Evolutionary conservation across 2,888 invertebrate species (phyloP).

Genomic region (Eudasyphora cyanicolor): DNA sequence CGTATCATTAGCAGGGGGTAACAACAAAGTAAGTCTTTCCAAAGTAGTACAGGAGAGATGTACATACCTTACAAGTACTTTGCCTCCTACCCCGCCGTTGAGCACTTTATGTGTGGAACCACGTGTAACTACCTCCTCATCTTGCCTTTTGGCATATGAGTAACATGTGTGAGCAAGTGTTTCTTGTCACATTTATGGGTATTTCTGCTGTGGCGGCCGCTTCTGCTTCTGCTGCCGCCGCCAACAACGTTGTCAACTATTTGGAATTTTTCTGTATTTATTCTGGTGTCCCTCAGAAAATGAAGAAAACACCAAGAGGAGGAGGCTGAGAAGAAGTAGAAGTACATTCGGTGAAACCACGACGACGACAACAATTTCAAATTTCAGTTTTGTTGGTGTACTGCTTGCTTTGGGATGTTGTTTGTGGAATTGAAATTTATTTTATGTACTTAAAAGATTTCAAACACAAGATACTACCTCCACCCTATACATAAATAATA

Average conservation of each 20-base stretch:
- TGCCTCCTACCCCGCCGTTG: no score
- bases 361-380: background rate
- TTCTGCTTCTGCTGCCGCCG: background rate
- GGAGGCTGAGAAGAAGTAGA: no score
- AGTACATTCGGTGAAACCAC: no score
- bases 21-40: background rate
- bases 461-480: background rate
- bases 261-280: background rate
- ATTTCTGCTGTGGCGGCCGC: background rate
- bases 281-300: background rate
- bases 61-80: background rate
- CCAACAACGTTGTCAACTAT: background rate
- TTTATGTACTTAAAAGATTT: conserved; percentile 9
- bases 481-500: background rate
- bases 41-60: background rate
- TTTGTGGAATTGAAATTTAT: background rate
- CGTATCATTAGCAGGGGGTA: conserved; percentile 40
- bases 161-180: conserved; percentile 45
- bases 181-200: conserved; percentile 37
- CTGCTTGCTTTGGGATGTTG: background rate
- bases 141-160: background rate
- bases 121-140: background rate
- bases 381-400: background rate
- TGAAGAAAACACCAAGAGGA: background rate
- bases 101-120: no score